phyloP scores from a whole-genome alignment of 2,888 invertebrate genomes.

The Agrenia bidenticulata region DNA sequence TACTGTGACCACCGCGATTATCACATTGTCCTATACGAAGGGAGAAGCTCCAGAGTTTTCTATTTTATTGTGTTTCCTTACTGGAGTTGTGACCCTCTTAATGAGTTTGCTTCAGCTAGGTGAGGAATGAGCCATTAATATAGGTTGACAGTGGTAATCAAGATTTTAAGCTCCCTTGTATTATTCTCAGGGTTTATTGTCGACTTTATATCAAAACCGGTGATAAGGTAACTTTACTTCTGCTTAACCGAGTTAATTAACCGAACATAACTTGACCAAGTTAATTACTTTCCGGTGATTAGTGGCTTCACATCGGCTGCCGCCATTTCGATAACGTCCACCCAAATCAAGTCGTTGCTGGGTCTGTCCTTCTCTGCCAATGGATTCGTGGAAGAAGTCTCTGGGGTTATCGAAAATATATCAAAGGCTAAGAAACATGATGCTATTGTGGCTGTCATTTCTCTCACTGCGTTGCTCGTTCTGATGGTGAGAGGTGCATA shows the following conservation, averaged over 20 bases:
- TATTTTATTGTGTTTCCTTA: constrained; percentile 75
- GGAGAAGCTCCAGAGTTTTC: constrained; percentile 72
- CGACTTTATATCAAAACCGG: constrained; percentile 76
- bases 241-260: not conserved
- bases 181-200: constrained; percentile 70
- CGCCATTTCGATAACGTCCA: constrained; percentile 85
- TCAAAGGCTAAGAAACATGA: constrained; percentile 69
- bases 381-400: constrained; percentile 73
- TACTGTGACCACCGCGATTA: constrained; percentile 65
- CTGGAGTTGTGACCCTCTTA: constrained; percentile 76
- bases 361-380: constrained; percentile 72
- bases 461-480: constrained; percentile 70
- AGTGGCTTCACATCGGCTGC: constrained; percentile 89
- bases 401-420: constrained; percentile 69
- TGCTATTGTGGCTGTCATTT: constrained; percentile 68
- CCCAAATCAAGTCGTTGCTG: constrained; percentile 73
- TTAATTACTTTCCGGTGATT: no score
- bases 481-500: constrained; percentile 78
- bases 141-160: not conserved
- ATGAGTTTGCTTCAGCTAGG: constrained; percentile 65
- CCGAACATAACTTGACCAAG: constrained; percentile 58
- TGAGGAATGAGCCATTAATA: no score
- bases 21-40: constrained; percentile 71
- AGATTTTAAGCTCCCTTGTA: not conserved
- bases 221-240: no score